Evolutionary conservation across 2,888 invertebrate genomes (phyloP).

Genomic region (Euproctis similis): DNA sequence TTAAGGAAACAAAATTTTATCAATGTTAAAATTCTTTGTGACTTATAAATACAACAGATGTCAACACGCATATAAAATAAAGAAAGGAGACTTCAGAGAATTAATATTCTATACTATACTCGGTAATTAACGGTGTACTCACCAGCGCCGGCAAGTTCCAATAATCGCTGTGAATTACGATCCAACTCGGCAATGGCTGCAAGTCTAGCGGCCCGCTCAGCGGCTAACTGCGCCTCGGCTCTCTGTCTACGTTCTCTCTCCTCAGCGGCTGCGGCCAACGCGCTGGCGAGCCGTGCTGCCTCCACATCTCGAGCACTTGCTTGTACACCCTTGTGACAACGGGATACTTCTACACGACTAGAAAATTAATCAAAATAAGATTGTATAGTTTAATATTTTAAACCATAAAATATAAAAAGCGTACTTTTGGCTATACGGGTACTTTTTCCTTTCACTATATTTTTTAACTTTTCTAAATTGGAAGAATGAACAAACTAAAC

Average conservation of each 20-base stretch:
- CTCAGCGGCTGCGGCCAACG: conserved; percentile 78
- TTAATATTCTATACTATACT: too few relatives aligned
- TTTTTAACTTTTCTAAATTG: too few relatives aligned
- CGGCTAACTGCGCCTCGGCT: conserved; percentile 77
- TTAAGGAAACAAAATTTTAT: too few relatives aligned
- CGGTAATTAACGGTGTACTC: too few relatives aligned
- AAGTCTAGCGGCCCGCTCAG: conserved; percentile 83
- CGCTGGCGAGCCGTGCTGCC: conserved; percentile 76
- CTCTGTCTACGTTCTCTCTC: conserved; percentile 75
- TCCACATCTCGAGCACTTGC: conserved; percentile 80
- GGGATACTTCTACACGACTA: conserved; percentile 56
- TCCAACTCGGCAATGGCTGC: conserved; percentile 84
- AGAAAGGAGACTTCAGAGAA: too few relatives aligned
- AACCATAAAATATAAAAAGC: too few relatives aligned
- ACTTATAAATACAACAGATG: too few relatives aligned
- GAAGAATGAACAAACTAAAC: too few relatives aligned
- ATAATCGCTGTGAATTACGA: conserved; percentile 82
- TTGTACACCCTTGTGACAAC: conserved; percentile 77
- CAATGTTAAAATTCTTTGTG: too few relatives aligned
- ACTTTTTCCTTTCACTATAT: too few relatives aligned
- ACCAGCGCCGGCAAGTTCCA: conserved; percentile 76
- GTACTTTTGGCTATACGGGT: too few relatives aligned
- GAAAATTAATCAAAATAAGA: neutral
- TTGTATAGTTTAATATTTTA: neutral
- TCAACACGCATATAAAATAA: too few relatives aligned